Percentiles rank a stretch among this genome's conserved stretches.
Evolutionary conservation across 1,140 invertebrate species (phyloP).

Genomic region (Thaumetopoea pityocampa): DNA sequence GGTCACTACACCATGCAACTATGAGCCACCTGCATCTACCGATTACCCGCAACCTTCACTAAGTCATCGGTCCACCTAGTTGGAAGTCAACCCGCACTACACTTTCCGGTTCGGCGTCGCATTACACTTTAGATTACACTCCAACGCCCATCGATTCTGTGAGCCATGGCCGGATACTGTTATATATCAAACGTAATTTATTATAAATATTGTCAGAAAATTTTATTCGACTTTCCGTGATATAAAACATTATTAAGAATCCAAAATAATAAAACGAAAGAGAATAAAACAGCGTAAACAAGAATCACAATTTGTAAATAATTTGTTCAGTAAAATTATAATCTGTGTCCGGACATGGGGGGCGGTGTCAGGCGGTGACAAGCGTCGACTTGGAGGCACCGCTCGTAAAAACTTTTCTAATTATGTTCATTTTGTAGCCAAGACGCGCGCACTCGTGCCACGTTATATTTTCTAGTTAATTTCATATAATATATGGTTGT

Average conservation of each 20-base stretch:
- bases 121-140: too few relatives aligned
- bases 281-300: constrained; percentile 21
- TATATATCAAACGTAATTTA: too few relatives aligned
- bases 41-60: too few relatives aligned
- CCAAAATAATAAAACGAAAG: constrained; percentile 14
- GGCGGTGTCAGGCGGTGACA: constrained; percentile 66
- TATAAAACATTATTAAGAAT: constrained; percentile 10
- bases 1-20: too few relatives aligned
- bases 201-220: too few relatives aligned
- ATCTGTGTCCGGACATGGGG: constrained; percentile 59
- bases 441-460: constrained; percentile 49
- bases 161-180: too few relatives aligned
- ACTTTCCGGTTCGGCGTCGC: too few relatives aligned
- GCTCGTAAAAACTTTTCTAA: constrained; percentile 74
- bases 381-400: constrained; percentile 45
- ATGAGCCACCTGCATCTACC: too few relatives aligned
- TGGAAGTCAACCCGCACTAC: too few relatives aligned
- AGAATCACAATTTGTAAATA: constrained; percentile 66
- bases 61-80: too few relatives aligned
- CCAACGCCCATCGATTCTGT: too few relatives aligned
- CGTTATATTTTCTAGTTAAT: constrained; percentile 65
- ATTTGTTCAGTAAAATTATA: constrained; percentile 65
- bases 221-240: too few relatives aligned
- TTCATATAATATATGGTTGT: constrained; percentile 45
- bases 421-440: constrained; percentile 73